Percentiles rank a stretch among this genome's conserved stretches.
phyloP scores from a whole-genome alignment of 2,113 vertebrate species.

The Percina caprodes region DNA sequence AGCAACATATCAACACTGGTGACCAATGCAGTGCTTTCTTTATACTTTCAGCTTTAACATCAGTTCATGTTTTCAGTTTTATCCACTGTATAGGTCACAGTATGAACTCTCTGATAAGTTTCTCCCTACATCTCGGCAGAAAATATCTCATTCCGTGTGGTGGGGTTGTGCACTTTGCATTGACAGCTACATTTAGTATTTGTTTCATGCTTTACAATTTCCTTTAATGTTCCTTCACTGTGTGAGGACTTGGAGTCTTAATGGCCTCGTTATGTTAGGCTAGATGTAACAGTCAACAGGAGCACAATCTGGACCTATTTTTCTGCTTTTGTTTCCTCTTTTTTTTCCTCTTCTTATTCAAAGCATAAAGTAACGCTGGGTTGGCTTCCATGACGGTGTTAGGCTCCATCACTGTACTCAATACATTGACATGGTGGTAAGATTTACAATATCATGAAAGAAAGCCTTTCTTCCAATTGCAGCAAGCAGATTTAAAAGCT shows the following conservation, averaged over 20 bases:
- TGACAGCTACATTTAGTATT: conserved; percentile 50
- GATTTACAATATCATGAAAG: conserved; percentile 31
- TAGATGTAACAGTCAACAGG: conserved; percentile 50
- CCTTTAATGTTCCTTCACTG: conserved; percentile 62
- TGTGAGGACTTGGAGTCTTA: conserved; percentile 55
- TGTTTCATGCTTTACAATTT: conserved; percentile 66
- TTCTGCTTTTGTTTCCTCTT: not conserved
- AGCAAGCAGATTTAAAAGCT: not conserved
- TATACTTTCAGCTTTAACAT: conserved; percentile 6
- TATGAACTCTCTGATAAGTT: conserved; percentile 40
- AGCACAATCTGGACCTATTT: conserved; percentile 35
- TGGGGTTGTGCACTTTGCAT: conserved; percentile 34
- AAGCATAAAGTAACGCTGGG: conserved; percentile 16
- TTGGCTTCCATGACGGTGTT: not conserved
- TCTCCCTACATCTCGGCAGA: conserved; percentile 31
- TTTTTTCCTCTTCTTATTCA: conserved; percentile 15
- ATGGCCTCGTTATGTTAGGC: conserved; percentile 58
- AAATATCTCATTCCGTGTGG: conserved; percentile 31
- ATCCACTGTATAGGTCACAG: conserved; percentile 18
- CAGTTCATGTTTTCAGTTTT: conserved; percentile 1
- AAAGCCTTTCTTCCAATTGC: conserved; percentile 19
- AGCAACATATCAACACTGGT: conserved; percentile 22
- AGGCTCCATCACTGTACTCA: conserved; percentile 6
- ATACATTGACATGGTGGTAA: conserved; percentile 18
- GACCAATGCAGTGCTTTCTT: conserved; percentile 8